phyloP scores from a whole-genome alignment of 2,888 invertebrate species.

The Patella ulyssiponensis region DNA sequence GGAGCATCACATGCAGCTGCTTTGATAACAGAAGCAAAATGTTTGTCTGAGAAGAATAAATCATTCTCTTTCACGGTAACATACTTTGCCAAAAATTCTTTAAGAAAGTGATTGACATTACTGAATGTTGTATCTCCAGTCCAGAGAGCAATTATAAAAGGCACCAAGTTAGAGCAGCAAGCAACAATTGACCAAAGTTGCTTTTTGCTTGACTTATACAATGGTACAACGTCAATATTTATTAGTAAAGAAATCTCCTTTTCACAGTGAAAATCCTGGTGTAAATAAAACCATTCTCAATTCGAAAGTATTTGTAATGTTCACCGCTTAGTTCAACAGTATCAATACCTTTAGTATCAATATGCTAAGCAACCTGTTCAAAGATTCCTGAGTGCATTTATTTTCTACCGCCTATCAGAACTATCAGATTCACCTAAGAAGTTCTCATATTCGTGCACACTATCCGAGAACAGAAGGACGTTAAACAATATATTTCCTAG shows the following conservation, averaged over 20 bases:
- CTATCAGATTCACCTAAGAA: not conserved
- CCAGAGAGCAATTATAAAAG: not conserved
- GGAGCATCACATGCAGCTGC: not conserved
- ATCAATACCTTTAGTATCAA: not conserved
- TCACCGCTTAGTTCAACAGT: not conserved
- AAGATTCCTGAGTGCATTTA: not conserved
- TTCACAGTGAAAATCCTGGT: not conserved
- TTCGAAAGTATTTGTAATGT: not conserved
- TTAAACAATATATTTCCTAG: no score
- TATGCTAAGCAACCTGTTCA: not conserved
- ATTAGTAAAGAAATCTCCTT: not conserved
- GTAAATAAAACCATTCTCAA: not conserved
- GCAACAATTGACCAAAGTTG: not conserved
- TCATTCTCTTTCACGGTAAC: not conserved
- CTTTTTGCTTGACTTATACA: not conserved
- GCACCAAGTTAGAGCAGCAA: not conserved
- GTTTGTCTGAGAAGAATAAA: not conserved
- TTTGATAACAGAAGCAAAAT: not conserved
- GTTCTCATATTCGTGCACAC: no score
- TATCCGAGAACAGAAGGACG: no score
- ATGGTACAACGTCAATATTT: not conserved
- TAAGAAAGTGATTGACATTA: not conserved
- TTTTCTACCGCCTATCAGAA: not conserved
- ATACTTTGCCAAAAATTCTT: not conserved
- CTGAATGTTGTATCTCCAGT: not conserved